Conservation (phyloP, 2,113 vertebrate species). For the Hippopotamus amphibius region DNA sequence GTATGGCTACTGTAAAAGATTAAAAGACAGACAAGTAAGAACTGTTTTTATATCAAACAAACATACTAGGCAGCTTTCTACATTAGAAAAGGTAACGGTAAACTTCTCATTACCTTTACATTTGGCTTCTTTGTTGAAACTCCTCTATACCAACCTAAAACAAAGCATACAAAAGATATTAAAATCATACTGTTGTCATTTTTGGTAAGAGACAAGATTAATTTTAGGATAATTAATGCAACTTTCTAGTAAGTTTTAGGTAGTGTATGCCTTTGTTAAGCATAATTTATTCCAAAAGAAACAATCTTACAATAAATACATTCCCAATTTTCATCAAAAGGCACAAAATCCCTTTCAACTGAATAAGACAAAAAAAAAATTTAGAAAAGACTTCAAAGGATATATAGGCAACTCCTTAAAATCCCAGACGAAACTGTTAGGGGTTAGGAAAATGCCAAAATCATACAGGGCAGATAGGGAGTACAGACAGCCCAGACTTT, state of each 20-base stretch:
- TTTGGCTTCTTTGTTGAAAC: constrained; percentile 95
- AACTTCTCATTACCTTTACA: constrained; percentile 91
- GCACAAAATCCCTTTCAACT: constrained; percentile 56
- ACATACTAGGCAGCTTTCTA: constrained; percentile 12
- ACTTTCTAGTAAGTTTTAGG: not conserved
- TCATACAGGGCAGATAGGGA: not conserved
- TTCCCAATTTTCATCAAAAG: constrained; percentile 47
- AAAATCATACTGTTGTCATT: constrained; percentile 17
- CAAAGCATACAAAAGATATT: constrained; percentile 73
- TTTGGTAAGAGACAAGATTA: constrained; percentile 56
- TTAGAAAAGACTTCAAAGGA: not conserved
- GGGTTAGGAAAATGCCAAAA: not conserved
- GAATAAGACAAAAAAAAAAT: not conserved
- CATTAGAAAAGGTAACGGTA: not conserved
- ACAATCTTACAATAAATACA: constrained; percentile 14
- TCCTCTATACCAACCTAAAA: constrained; percentile 98
- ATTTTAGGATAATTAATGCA: not conserved
- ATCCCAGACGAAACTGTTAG: not conserved
- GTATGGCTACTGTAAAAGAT: not conserved
- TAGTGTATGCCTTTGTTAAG: not conserved
- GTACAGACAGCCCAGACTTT: not conserved
- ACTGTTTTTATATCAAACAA: constrained; percentile 2
- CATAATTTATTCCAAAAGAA: not conserved
- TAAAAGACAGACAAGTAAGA: not conserved
- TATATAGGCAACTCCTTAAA: not conserved